Base-by-base conservation (phyloP, 2,797 vertebrate genomes). In the Rhynchonycteris naso region DNA sequence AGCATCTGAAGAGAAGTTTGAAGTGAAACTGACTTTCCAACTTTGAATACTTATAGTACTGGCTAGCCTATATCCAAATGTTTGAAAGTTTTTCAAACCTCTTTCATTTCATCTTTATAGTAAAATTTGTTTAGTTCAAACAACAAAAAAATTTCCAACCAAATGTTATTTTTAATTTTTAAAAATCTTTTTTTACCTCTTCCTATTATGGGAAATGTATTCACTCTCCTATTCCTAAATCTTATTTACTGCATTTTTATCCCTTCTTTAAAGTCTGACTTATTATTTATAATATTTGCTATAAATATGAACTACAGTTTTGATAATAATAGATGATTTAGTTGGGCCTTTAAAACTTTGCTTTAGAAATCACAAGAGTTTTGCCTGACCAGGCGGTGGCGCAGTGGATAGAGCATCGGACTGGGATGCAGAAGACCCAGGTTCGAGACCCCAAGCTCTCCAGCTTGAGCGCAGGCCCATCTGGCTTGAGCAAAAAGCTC, bases 71-170 rank as follows among this genome's bases (percentile, higher is more conserved):
- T 52, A 91, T 71, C 59, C n/a, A 85, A 59, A 85, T 90, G 58
- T 83, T 92, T 58, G 68, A 56, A 82, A 94, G 52, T 68, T 79
- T 85, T 91, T 88, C 74, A 83, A 69, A 82, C 28, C 38, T 68
- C 21, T 84, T 88, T 65, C 38, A 79, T 91, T 94, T 88, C 15
- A 76, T 95, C 54, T 90, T 47, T 91, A 30, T 68, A 63, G 50
- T 72, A 47, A 80, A 7, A 54, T 81, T 65, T 84, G 47, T 74
- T 94, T 91, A 56, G 54, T 88, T 16, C 30, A 58, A 93, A 22
- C 47, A 79, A 43, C 24, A 52, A 65, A 18, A 38, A 71, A 75
- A 93, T 56, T 15, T 18, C 63, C 13, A 89, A 26, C 24, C 83
- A 95, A 83, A 65, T 65, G 47, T 75, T 26, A 47, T 33, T 79